Base-by-base conservation (phyloP, 2,113 vertebrate genomes). In the Pan paniscus region DNA sequence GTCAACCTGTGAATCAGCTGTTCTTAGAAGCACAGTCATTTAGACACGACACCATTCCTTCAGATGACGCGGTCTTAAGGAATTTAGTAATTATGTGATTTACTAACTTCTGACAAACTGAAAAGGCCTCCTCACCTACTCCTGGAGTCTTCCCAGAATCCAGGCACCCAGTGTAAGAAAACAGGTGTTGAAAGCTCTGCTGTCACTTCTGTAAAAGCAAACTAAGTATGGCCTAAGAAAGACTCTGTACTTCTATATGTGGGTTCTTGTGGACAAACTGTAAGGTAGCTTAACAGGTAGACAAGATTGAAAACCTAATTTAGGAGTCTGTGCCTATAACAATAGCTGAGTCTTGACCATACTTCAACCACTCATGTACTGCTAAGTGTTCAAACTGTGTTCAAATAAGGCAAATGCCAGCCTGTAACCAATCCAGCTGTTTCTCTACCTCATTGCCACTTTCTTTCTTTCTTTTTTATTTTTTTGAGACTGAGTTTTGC, bases 1-100 rank as follows among this genome's bases (percentile, higher is more conserved):
- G 43, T 61, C 67, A 93, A 95, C 38, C 64, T 93, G 61, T 94
- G 38, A 96, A 95, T 72, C 32, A 89, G 75, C 73, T 78, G 52
- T 91, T 97, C 93, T 95, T 94, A 72, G 89, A 96, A 91, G 89
- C 67, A 96, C 27, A 84, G 83, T 40, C 90, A 89, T 95, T 96
- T 79, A 96, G 67, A 95, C 40, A 85, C 52, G 32, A 38, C 30
- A 89, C 32, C 68, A 92, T 86, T 73, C 68, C 78, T 96, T 90
- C 40, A 83, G 70, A 83, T 95, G 72, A 97, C 55, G 89, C 86
- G 81, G 87, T 89, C 75, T 80, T 30, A 81, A 92, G 40, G 75
- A 88, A 90, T 68, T 82, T 90, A 82, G 52, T 90, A 96, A 90
- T 81, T 96, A 73, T 55, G 11, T 93, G 75, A 86, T 87, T 81